These are phyloP conservation scores for Penaeus japonicus DNA, from an alignment of 1,140 invertebrate genomes.

Conservation along the genomic window DNA sequence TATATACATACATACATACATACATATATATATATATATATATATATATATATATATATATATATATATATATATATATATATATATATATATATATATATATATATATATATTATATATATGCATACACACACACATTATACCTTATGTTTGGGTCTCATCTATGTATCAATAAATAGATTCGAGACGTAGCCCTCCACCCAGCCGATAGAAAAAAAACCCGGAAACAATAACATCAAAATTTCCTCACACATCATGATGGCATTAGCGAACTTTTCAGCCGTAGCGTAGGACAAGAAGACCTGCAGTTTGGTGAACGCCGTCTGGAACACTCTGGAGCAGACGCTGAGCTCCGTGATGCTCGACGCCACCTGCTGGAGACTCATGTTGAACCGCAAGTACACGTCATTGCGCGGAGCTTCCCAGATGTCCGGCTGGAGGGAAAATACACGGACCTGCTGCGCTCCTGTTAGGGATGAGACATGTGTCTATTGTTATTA, in stretches of 20 bases:
- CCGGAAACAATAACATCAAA: neutral
- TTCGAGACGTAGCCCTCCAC: no score
- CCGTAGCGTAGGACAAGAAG: neutral
- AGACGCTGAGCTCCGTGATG: neutral
- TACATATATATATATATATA: no score
- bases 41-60: no score
- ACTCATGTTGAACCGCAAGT: constrained; percentile 6
- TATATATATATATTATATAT: no score
- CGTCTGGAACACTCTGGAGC: neutral
- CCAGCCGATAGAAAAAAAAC: neutral
- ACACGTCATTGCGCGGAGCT: neutral
- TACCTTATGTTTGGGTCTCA: no score
- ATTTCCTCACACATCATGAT: constrained; percentile 9
- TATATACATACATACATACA: no score
- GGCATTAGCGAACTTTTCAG: neutral
- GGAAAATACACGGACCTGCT: neutral
- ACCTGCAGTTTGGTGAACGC: neutral
- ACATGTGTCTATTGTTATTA: no score
- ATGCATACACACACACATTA: no score
- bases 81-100: no score
- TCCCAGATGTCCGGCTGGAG: constrained; percentile 14
- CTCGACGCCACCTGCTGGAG: neutral
- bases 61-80: no score
- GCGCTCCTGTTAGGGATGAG: neutral
- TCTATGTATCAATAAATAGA: no score